phyloP scores from a whole-genome alignment of 2,888 invertebrate species.

The Amorpha juglandis region DNA sequence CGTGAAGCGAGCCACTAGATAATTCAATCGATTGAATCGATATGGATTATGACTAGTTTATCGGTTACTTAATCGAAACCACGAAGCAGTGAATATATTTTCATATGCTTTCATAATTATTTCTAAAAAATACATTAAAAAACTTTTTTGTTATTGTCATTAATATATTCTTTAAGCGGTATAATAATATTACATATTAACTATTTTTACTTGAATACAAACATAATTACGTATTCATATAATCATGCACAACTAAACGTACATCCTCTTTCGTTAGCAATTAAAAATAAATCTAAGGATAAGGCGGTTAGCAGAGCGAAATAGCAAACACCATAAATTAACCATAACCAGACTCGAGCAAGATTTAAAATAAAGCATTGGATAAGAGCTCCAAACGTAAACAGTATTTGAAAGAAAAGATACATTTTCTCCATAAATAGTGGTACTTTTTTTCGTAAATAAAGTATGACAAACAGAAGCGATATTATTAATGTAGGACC shows the following conservation, averaged over 20 bases:
- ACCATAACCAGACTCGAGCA: constrained; percentile 70
- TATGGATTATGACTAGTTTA: too few relatives aligned
- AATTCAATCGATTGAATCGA: too few relatives aligned
- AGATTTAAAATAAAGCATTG: constrained; percentile 77
- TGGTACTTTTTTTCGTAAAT: constrained; percentile 72
- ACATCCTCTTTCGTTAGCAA: constrained; percentile 79
- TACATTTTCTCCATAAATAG: constrained; percentile 81
- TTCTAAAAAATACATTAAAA: constrained; percentile 1
- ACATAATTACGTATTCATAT: constrained; percentile 6
- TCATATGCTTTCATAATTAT: too few relatives aligned
- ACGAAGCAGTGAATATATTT: background rate
- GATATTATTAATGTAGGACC: constrained; percentile 77
- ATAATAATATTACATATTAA: background rate
- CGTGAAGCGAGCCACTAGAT: too few relatives aligned
- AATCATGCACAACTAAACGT: constrained; percentile 76
- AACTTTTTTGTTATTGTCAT: constrained; percentile 5
- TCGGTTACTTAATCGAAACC: background rate
- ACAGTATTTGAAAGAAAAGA: constrained; percentile 78
- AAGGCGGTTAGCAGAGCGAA: constrained; percentile 69
- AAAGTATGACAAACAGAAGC: constrained; percentile 69
- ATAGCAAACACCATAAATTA: constrained; percentile 73
- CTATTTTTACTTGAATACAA: constrained; percentile 21
- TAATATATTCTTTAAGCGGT: constrained; percentile 1
- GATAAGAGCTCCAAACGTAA: constrained; percentile 76
- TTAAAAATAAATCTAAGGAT: constrained; percentile 71